phyloP scores from a whole-genome alignment of 2,797 vertebrate genomes.

The Acanthurus lineatus region DNA sequence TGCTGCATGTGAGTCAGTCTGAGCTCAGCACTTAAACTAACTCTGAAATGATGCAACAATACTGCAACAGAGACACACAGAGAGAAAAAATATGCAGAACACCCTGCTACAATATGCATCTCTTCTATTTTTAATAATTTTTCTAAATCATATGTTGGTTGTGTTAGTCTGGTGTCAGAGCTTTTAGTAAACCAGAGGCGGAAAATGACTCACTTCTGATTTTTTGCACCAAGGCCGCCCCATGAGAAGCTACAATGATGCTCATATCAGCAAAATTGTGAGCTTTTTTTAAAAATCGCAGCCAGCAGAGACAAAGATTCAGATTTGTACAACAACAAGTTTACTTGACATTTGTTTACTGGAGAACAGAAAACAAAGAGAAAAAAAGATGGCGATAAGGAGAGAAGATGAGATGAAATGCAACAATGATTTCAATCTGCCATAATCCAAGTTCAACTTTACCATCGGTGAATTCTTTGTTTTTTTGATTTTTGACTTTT shows the following conservation, averaged over 20 bases:
- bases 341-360: conserved; percentile 56
- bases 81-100: conserved; percentile 45
- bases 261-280: conserved; percentile 55
- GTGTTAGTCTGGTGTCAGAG: conserved; percentile 9
- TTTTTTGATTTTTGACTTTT: conserved; percentile 41
- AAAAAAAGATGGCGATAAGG: conserved; percentile 7
- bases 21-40: conserved; percentile 61
- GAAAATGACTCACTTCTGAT: conserved; percentile 31
- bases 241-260: conserved; percentile 32
- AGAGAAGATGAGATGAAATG: conserved; percentile 31
- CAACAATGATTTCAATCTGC: conserved; percentile 39
- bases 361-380: conserved; percentile 16
- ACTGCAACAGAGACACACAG: conserved; percentile 51
- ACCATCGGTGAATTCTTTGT: not conserved
- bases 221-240: conserved; percentile 28
- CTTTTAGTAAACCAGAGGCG: conserved; percentile 26
- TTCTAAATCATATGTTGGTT: conserved; percentile 18
- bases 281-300: conserved; percentile 24
- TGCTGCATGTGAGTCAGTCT: conserved; percentile 52
- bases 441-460: conserved; percentile 38
- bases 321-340: conserved; percentile 42
- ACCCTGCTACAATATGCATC: conserved; percentile 21
- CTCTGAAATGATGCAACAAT: conserved; percentile 65
- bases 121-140: conserved; percentile 45
- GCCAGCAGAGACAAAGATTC: conserved; percentile 29